These are phyloP conservation scores for Thecocarcelia acutangulata DNA, from an alignment of 2,888 invertebrate genomes.

Conservation along the genomic window DNA sequence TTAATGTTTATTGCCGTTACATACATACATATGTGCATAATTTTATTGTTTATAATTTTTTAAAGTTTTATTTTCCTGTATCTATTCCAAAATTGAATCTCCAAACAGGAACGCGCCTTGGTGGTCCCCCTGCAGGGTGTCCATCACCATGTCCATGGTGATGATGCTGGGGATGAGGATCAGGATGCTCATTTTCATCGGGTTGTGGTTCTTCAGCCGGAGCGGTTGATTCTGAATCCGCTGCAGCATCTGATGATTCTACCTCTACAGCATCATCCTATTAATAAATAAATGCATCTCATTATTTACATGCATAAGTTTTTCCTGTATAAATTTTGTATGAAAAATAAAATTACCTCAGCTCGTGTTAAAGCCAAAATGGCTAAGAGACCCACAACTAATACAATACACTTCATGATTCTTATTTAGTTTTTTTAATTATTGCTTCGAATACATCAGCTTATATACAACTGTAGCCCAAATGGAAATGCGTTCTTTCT, in stretches of 20 bases:
- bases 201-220: slow-evolving; percentile 3
- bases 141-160: not conserved
- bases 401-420: slow-evolving; percentile 41
- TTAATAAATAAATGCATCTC: not conserved
- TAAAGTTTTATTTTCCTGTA: not conserved
- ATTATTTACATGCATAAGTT: no score
- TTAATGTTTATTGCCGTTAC: not conserved
- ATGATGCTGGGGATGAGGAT: not conserved
- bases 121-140: slow-evolving; percentile 1
- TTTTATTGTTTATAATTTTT: not conserved
- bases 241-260: not conserved
- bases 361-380: slow-evolving; percentile 41
- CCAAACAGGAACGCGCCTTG: not conserved
- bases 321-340: no score
- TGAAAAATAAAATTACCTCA: slow-evolving; percentile 1
- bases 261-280: slow-evolving; percentile 18
- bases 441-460: not conserved
- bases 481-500: not conserved
- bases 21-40: not conserved
- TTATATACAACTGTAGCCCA: slow-evolving; percentile 1
- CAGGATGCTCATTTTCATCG: slow-evolving; percentile 15
- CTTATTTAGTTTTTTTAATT: not conserved
- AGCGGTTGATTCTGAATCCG: not conserved
- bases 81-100: not conserved
- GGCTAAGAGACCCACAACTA: slow-evolving; percentile 37